A percentile compares a stretch with the other conserved stretches of the same genome.
Evolutionary conservation across 1,140 invertebrate genomes (phyloP).

Genomic region (Hycleus cichorii): DNA sequence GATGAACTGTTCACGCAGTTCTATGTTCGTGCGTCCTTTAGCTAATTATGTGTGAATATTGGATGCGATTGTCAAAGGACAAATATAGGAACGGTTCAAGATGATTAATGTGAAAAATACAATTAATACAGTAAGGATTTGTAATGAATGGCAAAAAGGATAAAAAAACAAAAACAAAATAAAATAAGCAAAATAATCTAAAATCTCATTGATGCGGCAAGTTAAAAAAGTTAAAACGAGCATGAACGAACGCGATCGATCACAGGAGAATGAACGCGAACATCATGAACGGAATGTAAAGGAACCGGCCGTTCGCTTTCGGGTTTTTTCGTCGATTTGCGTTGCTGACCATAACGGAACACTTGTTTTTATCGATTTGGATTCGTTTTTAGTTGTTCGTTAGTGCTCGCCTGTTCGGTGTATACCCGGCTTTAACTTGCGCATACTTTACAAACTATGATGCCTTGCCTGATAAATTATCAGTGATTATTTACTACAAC

Average conservation of each 20-base stretch:
- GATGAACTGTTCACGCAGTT: constrained; percentile 97
- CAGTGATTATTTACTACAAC: not conserved
- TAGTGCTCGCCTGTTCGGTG: not conserved
- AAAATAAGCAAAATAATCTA: constrained; percentile 35
- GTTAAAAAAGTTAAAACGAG: not conserved
- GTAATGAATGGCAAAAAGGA: constrained; percentile 14
- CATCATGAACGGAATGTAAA: too few relatives aligned
- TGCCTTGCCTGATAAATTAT: not conserved
- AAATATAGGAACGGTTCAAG: constrained; percentile 27
- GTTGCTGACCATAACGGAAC: too few relatives aligned
- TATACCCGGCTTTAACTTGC: not conserved
- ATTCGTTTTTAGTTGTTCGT: too few relatives aligned
- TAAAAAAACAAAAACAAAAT: constrained; percentile 37
- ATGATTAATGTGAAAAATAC: constrained; percentile 17
- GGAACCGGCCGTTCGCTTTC: too few relatives aligned
- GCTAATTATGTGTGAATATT: constrained; percentile 59
- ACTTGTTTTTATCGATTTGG: too few relatives aligned
- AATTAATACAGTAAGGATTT: constrained; percentile 1
- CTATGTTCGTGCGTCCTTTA: constrained; percentile 98
- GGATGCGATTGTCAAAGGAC: constrained; percentile 23
- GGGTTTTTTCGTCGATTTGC: too few relatives aligned
- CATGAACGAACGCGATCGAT: too few relatives aligned
- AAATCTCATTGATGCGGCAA: not conserved
- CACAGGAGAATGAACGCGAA: too few relatives aligned
- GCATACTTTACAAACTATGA: not conserved